phyloP scores from a whole-genome alignment of 1,140 invertebrate genomes.

The Trichogramma pretiosum region DNA sequence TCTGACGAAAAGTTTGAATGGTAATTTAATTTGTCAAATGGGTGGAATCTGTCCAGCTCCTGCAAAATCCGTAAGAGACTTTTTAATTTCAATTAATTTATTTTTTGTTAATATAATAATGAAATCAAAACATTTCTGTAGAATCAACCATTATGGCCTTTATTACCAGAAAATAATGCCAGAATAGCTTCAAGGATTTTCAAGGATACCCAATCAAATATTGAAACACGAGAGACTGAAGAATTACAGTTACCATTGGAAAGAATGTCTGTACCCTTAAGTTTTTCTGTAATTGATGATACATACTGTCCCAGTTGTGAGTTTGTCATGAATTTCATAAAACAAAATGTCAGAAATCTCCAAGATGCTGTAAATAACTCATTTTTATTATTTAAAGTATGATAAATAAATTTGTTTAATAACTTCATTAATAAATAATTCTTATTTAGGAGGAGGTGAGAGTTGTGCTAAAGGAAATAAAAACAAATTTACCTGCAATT shows the following conservation, averaged over 20 bases:
- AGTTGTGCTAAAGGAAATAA: conserved; percentile 6
- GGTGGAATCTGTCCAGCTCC: conserved; percentile 58
- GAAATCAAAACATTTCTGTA: conserved; percentile 4
- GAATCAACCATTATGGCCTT: conserved; percentile 43
- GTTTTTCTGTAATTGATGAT: conserved; percentile 3
- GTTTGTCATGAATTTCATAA: conserved; percentile 11
- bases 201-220: conserved; percentile 23
- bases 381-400: neutral
- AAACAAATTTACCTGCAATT: neutral
- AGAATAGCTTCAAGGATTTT: conserved; percentile 38
- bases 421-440: too few species aligned
- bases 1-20: conserved; percentile 59
- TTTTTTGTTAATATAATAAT: conserved; percentile 5
- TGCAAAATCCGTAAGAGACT: conserved; percentile 19
- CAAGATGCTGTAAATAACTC: conserved; percentile 8
- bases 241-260: conserved; percentile 58
- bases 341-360: conserved; percentile 10
- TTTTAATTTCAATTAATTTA: neutral
- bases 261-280: conserved; percentile 46
- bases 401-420: neutral
- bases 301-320: conserved; percentile 15
- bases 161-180: conserved; percentile 40
- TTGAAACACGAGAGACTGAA: conserved; percentile 32
- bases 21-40: conserved; percentile 58
- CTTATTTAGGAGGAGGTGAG: conserved; percentile 10